Evolutionary conservation across 2,888 invertebrate species (phyloP), one percentile per base, ranked within the genome.

Genomic region (Pharmacophagus antenor): DNA sequence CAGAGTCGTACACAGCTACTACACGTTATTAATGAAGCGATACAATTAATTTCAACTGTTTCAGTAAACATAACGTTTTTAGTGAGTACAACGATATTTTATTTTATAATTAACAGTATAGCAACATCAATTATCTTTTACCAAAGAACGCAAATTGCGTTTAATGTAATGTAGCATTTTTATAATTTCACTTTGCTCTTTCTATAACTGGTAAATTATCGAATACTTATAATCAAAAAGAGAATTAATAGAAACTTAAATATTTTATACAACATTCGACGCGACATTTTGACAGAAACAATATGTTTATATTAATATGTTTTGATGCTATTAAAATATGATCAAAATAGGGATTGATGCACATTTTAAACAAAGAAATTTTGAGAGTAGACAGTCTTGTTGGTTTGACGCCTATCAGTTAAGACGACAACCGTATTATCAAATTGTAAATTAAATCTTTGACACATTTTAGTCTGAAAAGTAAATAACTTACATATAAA

Each of bases 301-400:
- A n/a, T n/a, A n/a, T n/a, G n/a, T n/a, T n/a, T n/a, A n/a, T n/a
- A n/a, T n/a, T 5, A 64, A 57, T 55, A 52, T 58, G 64, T 67
- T 65, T 54, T 63, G 58, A 64, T 58, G 55, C 51, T 67, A 68
- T 63, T 66, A 58, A 54, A n/a, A n/a, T n/a, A 64, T 66, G 52
- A 67, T 68, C 67, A 63, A 65, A 67, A 66, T 69, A 63, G 52
- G 62, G 67, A 66, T 65, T 64, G 64, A 70, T 67, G 50, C 49
- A 50, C 25, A 41, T 41, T 54, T 54, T 3, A 48, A 37, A 52
- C 52, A 53, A 53, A 47, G 31, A 58, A 50, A 50, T 20, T 42
- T 42, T 42, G 6, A 42, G 42, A 46, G 27, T 20, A 54, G n/a
- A n/a, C 27, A 27, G 15, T 54, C 44, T 46, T 46, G 20, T 54